Base-by-base conservation (phyloP, 2,888 invertebrate genomes). In the Operophtera brumata region DNA sequence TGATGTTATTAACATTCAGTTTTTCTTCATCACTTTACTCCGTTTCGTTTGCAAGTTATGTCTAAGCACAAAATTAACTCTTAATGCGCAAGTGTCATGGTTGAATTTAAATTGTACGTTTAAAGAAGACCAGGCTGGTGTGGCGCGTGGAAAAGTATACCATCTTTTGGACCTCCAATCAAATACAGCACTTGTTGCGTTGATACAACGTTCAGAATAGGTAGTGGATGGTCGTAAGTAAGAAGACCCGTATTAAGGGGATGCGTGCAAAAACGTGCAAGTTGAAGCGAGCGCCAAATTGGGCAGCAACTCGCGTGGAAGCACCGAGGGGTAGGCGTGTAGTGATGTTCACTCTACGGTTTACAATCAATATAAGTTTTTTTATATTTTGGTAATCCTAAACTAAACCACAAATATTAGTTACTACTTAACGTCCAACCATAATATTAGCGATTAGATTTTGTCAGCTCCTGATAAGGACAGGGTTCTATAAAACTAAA, bases 251-350 rank as follows among this genome's bases (percentile, higher is more conserved):
- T 73, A 73, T 72, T 70, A 74, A 73, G 68, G 77, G 75, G 77
- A 77, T 77, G 78, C 74, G 75, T 71, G 77, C 74, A 82, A 82
- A 82, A 84, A 82, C 76, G 77, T 72, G 77, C 73, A 75, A 69
- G 69, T 65, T 67, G 68, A 66, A 70, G 67, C 65, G 63, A 70
- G 66, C 69, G 75, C 77, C 79, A 76, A 80, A 83, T 83, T 82
- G 79, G 77, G 79, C 75, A 77, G 67, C 68, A 74, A 73, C 68
- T 80, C 78, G 76, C 73, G 75, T 69, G 78, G 78, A 79, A 78
- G 74, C 67, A 60, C 64, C 65, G 71, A 68, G 73, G 75, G 75
- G 12, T 6, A 25, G 6, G 30, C 46, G 28, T 46, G 43, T 58
- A 62, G 60, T 49, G 64, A 56, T 59, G 64, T 54, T 44, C 49